phyloP scores from a whole-genome alignment of 2,113 vertebrate species.

The Aldabrachelys gigantea region DNA sequence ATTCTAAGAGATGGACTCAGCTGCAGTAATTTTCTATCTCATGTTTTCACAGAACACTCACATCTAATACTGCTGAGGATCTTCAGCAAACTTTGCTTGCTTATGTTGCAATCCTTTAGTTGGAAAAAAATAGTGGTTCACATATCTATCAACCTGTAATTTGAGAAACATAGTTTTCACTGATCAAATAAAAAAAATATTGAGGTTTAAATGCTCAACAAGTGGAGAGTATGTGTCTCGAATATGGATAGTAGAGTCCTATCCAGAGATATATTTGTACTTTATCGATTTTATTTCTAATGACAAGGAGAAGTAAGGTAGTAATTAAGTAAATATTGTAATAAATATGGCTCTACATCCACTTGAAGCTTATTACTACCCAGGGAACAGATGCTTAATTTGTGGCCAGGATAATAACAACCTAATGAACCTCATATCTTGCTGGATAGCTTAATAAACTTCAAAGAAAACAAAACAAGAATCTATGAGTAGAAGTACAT shows the following conservation, averaged over 20 bases:
- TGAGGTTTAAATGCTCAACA: neutral
- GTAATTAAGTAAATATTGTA: constrained; percentile 91
- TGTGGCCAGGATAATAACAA: constrained; percentile 89
- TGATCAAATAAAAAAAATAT: neutral
- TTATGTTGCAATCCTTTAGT: neutral
- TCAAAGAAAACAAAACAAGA: constrained; percentile 92
- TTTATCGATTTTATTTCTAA: constrained; percentile 56
- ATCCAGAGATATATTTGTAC: constrained; percentile 46
- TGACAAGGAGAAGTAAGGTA: constrained; percentile 69
- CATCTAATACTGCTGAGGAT: neutral
- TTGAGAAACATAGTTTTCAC: neutral
- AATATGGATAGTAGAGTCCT: constrained; percentile 14
- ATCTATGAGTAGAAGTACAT: constrained; percentile 89
- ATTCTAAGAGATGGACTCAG: neutral
- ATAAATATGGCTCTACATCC: constrained; percentile 86
- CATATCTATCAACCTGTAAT: neutral
- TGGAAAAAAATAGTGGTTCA: neutral
- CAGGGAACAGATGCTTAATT: constrained; percentile 92
- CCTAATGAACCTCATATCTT: constrained; percentile 89
- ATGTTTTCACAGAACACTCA: neutral
- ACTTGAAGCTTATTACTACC: constrained; percentile 84
- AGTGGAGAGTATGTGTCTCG: constrained; percentile 8
- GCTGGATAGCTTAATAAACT: constrained; percentile 88
- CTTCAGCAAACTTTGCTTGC: neutral
- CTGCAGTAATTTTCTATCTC: neutral